Base-by-base conservation (phyloP, 1,140 invertebrate genomes). In the Caenorhabditis latens region DNA sequence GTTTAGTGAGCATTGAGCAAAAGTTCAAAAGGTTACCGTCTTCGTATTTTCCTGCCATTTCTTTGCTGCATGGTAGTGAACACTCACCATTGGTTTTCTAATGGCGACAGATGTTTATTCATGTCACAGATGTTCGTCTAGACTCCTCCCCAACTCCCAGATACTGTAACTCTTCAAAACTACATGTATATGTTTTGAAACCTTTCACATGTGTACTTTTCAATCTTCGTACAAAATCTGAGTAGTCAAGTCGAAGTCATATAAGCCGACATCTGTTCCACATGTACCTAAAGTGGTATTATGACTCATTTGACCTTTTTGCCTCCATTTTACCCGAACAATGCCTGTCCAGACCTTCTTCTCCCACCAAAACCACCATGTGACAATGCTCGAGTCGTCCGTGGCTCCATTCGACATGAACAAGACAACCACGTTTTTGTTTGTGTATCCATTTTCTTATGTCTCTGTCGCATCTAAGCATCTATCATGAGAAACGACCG, bases 371-470 rank as follows among this genome's bases (percentile, higher is more conserved):
- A 79, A 48, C 71, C 71, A 50, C 71, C 71, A 79, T 79, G 71
- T 79, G 71, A 79, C 71, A 48, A 79, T 79, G 71, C 71, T 79
- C 71, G 46, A 48, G 71, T 50, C 71, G 40, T 53, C n/a, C n/a
- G 71, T 11, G 21, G 2, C 71, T 79, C 40, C 46, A 48, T 14
- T 75, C 42, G 46, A 50, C 71, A 79, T 50, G 71, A 79, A 79
- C 71, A 79, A 79, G 71, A 79, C 32, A 79, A 79, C 71, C 71
- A 79, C 71, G 43, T 79, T 79, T 71, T 79, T 79, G 71, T 79
- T 79, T 79, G 71, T 79, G 71, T 79, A 79, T 79, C 71, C 71
- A 79, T 79, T 79, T 53, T 48, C n/a, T 46, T 46, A 48, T 71
- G 65, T 48, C 43, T 79, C 43, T 79, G 71, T 50, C 71, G 71